Evolutionary conservation across 2,797 vertebrate genomes (phyloP).

Genomic region (Tympanoctomys barrerae): DNA sequence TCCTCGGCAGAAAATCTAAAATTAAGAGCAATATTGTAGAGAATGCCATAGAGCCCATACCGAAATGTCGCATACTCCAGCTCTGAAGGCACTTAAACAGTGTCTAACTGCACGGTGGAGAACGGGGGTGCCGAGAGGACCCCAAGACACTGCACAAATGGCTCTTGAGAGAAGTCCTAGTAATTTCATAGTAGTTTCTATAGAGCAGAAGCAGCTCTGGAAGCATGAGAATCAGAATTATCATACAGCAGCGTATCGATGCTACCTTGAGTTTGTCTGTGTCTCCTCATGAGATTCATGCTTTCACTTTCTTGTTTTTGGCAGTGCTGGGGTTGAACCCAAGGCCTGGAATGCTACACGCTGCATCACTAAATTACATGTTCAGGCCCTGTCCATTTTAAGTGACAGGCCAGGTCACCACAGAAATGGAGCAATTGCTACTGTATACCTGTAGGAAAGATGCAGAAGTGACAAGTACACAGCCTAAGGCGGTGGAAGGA

Average conservation of each 20-base stretch:
- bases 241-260: neutral
- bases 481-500: neutral
- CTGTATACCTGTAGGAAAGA: neutral
- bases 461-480: neutral
- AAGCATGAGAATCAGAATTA: neutral
- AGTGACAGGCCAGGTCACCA: neutral
- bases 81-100: neutral
- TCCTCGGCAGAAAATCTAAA: slow-evolving; percentile 94
- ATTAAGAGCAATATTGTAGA: slow-evolving; percentile 61
- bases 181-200: neutral
- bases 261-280: no score
- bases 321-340: no score
- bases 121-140: neutral
- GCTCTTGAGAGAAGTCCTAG: neutral
- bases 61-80: neutral
- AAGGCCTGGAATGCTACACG: no score
- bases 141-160: neutral
- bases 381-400: no score
- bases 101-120: neutral
- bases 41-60: neutral
- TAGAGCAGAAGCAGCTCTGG: neutral
- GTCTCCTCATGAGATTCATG: no score
- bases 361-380: no score
- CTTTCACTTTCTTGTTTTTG: no score
- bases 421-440: neutral